Base-by-base conservation (phyloP, 2,888 invertebrate genomes). In the Molorchus minor region DNA sequence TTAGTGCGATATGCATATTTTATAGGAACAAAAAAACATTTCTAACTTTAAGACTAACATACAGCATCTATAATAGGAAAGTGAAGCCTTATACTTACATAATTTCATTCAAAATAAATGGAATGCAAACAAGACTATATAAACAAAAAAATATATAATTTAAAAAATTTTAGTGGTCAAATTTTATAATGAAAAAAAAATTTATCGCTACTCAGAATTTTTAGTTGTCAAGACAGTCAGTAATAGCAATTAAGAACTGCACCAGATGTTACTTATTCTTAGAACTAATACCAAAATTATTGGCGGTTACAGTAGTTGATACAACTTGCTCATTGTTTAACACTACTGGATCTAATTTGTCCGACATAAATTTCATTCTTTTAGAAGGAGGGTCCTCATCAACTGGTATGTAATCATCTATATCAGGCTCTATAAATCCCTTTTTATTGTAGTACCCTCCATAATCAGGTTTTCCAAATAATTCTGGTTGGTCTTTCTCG, bases 391-490 rank as follows among this genome's bases (percentile, higher is more conserved):
- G 70, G 17, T 62, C 69, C 19, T 67, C 65, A 44, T 70, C 67
- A 30, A 53, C 61, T n/a, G 65, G 58, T 15, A 57, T 13, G 52
- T 69, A 68, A 33, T 75, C 75, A 55, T 77, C 76, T 46, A 77
- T 73, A 49, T 76, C 75, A 7, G 76, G 76, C 49, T 77, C 76
- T 33, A 74, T 69, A 59, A 77, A 77, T 3, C 72, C 73, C 17
- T 67, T 69, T 43, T 70, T 73, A 40, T 71, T 71, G 12, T 61
- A 56, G 30, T 60, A 69, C 45, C 74, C 72, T 5, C 71, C 71
- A 63, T 70, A 71, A 58, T 70, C 70, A 2, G 56, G 45, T 30
- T 62, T 64, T 0, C 58, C 63, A 17, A 68, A 66, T 1, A 67
- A 40, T 25, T 65, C 66, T n/a, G 63, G 55, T 44, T 69, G 70